phyloP scores from a whole-genome alignment of 1,140 invertebrate genomes.

The Adelges cooleyi region DNA sequence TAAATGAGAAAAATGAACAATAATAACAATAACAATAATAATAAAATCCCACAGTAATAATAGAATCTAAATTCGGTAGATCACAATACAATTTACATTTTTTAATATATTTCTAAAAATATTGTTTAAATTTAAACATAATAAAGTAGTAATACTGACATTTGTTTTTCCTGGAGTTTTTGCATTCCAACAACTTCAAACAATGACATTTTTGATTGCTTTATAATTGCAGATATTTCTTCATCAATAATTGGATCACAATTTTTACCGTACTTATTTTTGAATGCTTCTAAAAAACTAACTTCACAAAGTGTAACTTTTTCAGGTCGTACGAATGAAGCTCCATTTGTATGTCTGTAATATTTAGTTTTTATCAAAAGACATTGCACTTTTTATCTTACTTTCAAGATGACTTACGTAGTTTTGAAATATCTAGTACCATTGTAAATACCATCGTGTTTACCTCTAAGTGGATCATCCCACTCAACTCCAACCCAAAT shows the following conservation, averaged over 20 bases:
- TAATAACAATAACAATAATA: too few species aligned
- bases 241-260: background rate
- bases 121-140: conserved; percentile 45
- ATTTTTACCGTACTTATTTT: conserved; percentile 15
- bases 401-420: conserved; percentile 41
- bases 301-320: conserved; percentile 45
- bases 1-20: too few species aligned
- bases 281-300: background rate
- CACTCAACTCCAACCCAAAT: conserved; percentile 85
- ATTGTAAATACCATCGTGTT: conserved; percentile 77
- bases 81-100: too few species aligned
- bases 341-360: conserved; percentile 52
- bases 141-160: conserved; percentile 5
- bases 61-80: too few species aligned
- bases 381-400: background rate
- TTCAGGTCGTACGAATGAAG: conserved; percentile 71
- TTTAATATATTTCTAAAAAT: too few species aligned
- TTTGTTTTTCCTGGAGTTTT: conserved; percentile 21
- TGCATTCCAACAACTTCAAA: conserved; percentile 19
- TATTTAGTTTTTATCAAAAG: background rate
- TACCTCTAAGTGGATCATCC: conserved; percentile 76
- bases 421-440: conserved; percentile 72
- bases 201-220: conserved; percentile 5
- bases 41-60: too few species aligned
- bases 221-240: background rate